Percentiles rank a stretch among this genome's conserved stretches.
phyloP scores from a whole-genome alignment of 2,113 vertebrate genomes.

The Oncorhynchus mykiss region DNA sequence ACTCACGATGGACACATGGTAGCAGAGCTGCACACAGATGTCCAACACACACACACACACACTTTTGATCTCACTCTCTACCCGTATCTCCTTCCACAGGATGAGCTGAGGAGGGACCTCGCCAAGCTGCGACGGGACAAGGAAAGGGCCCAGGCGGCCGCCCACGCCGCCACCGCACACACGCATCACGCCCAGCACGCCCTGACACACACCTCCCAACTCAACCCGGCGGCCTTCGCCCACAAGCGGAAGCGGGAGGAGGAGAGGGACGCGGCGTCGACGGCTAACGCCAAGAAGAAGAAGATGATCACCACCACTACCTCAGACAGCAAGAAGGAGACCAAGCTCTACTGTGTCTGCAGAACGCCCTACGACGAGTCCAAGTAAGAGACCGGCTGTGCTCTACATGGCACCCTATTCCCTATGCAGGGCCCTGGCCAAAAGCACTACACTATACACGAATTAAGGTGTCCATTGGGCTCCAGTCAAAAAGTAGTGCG shows the following conservation, averaged over 20 bases:
- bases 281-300: conserved; percentile 93
- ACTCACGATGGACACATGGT: neutral
- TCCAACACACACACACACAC: neutral
- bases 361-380: conserved; percentile 98
- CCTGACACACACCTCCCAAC: conserved; percentile 37
- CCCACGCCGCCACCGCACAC: conserved; percentile 57
- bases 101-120: conserved; percentile 91
- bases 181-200: conserved; percentile 41
- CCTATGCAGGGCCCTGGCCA: no score
- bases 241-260: conserved; percentile 96
- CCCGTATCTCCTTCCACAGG: conserved; percentile 67
- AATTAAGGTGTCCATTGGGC: no score
- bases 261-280: conserved; percentile 66
- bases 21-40: neutral
- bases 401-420: no score
- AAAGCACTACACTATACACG: no score
- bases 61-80: neutral
- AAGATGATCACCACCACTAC: conserved; percentile 95
- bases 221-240: conserved; percentile 47
- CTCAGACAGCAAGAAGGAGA: conserved; percentile 95
- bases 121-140: conserved; percentile 88
- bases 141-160: conserved; percentile 84
- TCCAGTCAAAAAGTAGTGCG: no score
- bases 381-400: conserved; percentile 79
- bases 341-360: conserved; percentile 98